Conservation (phyloP, 2,888 invertebrate genomes). For the Lepidochitona cinerea region DNA sequence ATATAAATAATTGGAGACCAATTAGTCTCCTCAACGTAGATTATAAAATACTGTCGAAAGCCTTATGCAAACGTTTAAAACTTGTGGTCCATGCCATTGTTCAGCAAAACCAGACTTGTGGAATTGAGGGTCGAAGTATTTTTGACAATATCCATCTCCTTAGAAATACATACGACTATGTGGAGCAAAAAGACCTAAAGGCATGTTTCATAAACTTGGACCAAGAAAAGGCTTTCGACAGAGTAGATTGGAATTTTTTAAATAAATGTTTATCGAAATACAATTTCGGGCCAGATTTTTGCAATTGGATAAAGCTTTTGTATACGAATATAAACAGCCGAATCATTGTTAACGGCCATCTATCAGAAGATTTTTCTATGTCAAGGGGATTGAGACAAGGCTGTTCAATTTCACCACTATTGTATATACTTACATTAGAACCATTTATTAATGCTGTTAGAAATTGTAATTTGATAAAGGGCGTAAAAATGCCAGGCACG, state of each 20-base stretch:
- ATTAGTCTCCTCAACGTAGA: conserved; percentile 39
- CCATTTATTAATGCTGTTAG: neutral
- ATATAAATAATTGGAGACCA: conserved; percentile 37
- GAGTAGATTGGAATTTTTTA: conserved; percentile 35
- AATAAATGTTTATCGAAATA: conserved; percentile 29
- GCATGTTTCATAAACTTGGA: conserved; percentile 35
- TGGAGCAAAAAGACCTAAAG: conserved; percentile 28
- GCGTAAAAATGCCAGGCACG: conserved; percentile 19
- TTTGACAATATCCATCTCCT: conserved; percentile 37
- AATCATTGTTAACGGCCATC: neutral
- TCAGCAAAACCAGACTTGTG: conserved; percentile 35
- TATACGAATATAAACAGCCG: neutral
- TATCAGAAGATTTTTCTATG: neutral
- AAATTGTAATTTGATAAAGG: conserved; percentile 8
- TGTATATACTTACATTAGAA: neutral
- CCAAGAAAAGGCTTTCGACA: conserved; percentile 44
- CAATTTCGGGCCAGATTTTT: conserved; percentile 34
- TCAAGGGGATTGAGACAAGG: neutral
- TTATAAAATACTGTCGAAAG: conserved; percentile 39
- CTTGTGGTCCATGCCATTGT: conserved; percentile 28
- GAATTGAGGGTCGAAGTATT: conserved; percentile 35
- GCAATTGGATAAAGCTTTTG: conserved; percentile 30
- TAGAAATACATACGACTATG: conserved; percentile 33
- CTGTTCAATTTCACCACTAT: neutral
- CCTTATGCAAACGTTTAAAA: conserved; percentile 27